Evolutionary conservation across 2,113 vertebrate species (phyloP).

Genomic region (Illadopsis cleaveri): DNA sequence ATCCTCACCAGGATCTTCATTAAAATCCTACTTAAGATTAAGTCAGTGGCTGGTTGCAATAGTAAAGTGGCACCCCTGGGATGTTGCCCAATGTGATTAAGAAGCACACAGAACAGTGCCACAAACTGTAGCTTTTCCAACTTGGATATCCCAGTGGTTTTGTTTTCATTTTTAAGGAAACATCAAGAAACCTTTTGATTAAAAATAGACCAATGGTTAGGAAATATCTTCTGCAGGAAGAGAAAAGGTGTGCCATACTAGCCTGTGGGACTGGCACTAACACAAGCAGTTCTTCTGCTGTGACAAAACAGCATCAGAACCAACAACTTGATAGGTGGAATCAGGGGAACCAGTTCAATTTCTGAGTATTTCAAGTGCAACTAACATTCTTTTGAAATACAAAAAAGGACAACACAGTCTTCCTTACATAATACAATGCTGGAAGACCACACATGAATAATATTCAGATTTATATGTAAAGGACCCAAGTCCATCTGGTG

Average conservation of each 20-base stretch:
- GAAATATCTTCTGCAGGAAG: not conserved
- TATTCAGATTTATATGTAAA: not conserved
- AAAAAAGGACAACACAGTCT: not conserved
- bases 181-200: not conserved
- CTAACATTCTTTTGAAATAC: not conserved
- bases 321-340: not conserved
- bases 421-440: not conserved
- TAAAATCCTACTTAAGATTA: slow-evolving; percentile 10
- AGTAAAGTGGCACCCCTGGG: not conserved
- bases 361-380: not conserved
- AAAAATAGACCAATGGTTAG: not conserved
- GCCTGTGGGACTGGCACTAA: not conserved
- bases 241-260: not conserved
- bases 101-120: not conserved
- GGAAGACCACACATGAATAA: not conserved
- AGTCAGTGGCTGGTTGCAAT: not conserved
- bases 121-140: not conserved
- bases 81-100: not conserved
- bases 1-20: slow-evolving; percentile 1
- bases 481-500: not conserved
- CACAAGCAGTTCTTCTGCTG: not conserved
- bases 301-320: not conserved
- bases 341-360: not conserved
- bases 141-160: not conserved
- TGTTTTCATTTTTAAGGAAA: not conserved